phyloP scores from a whole-genome alignment of 1,140 invertebrate genomes.

The Sminthurinus signatus region DNA sequence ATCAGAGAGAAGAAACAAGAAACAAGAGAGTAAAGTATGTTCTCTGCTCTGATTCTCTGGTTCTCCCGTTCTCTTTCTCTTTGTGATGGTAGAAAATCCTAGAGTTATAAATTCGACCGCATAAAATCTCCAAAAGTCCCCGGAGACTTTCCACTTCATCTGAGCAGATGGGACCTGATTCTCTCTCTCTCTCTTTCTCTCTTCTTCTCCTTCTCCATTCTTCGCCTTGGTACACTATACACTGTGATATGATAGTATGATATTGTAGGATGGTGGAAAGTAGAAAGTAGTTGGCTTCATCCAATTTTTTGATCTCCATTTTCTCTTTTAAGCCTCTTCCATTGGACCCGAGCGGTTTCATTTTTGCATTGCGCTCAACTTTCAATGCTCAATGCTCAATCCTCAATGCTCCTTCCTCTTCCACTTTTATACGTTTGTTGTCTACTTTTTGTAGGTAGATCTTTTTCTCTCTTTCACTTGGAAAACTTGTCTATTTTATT shows the following conservation, averaged over 20 bases:
- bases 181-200: slow-evolving; percentile 12
- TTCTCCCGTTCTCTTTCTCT: background rate
- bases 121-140: slow-evolving; percentile 29
- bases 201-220: too few species aligned
- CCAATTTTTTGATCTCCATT: slow-evolving; percentile 37
- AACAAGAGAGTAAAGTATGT: slow-evolving; percentile 24
- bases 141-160: slow-evolving; percentile 34
- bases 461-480: too few species aligned
- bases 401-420: too few species aligned
- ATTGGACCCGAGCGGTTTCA: slow-evolving; percentile 31
- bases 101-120: slow-evolving; percentile 41
- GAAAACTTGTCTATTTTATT: too few species aligned
- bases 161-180: slow-evolving; percentile 37
- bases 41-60: background rate
- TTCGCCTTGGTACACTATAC: too few species aligned
- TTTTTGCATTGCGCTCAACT: slow-evolving; percentile 8
- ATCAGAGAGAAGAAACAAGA: too few species aligned
- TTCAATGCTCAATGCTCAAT: too few species aligned
- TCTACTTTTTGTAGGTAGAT: too few species aligned
- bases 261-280: background rate
- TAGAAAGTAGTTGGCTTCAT: slow-evolving; percentile 12
- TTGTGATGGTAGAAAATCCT: slow-evolving; percentile 32
- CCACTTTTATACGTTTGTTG: too few species aligned
- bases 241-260: background rate
- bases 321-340: slow-evolving; percentile 27